Evolutionary conservation across 2,888 invertebrate genomes (phyloP), one percentile per base, ranked within the genome.

Genomic region (Parthenolecanium corni): DNA sequence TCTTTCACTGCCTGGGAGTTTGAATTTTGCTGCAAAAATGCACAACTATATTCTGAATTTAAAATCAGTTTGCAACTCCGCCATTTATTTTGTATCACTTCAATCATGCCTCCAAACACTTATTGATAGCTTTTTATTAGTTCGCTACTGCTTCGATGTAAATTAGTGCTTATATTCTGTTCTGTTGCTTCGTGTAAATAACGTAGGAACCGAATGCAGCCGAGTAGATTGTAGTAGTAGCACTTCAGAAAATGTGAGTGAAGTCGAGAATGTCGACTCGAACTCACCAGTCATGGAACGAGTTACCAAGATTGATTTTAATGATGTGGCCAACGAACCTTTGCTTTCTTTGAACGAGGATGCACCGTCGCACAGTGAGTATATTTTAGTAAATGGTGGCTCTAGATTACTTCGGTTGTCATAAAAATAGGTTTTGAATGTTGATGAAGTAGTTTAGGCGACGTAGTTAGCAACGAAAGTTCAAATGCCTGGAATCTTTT

Each of bases 141-240:
- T 54, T 54, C 24, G 40, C 2, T 23, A n/a, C 40, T n/a, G 42
- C 52, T 6, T 20, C 31, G 38, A 44, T 44, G 38, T 54, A 42
- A 54, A 24, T 46, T 44, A 46, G 20, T 24, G 57, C 57, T 57
- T 57, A 61, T 38, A 36, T 38, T 25, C 14, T 61, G 25, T 47
- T 31, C 5, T 58, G 38, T 58, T 24, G 51, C 61, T 49, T 36
- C 16, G n/a, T 61, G 40, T 51, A 40, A 49, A 51, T 51, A 49
- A 61, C 52, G 42, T 69, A 74, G 75, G 74, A 65, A 74, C 73
- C 18, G 71, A 72, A 58, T 75, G 76, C 36, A 77, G 77, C 31
- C 4, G 31, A 68, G 70, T 74, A 25, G 77, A 77, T 14, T 78
- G 77, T 68, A 74, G 73, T 68, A 74, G 73, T 66, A 77, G 77